A percentile compares a stretch with the other conserved stretches of the same genome.
These are phyloP conservation scores for Agonopterix subpropinquella DNA, from an alignment of 2,888 invertebrate species.

Conservation along the genomic window DNA sequence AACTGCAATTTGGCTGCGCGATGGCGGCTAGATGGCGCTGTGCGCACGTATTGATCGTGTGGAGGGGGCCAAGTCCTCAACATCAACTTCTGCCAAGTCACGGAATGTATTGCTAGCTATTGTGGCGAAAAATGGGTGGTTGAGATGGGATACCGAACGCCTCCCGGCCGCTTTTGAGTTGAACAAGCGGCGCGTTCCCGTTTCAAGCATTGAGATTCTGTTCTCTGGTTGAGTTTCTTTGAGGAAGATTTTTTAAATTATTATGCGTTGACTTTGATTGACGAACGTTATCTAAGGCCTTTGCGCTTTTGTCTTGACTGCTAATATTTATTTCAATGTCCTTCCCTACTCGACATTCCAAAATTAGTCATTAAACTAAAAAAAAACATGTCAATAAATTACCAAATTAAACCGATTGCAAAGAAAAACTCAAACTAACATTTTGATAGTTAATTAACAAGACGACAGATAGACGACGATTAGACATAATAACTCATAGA, in stretches of 20 bases:
- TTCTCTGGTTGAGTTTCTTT: neutral
- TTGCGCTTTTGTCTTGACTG: slow-evolving; percentile 1
- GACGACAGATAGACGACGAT: no score
- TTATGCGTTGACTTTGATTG: slow-evolving; percentile 6
- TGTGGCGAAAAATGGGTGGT: slow-evolving; percentile 72
- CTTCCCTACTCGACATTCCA: no score
- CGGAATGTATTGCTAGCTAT: slow-evolving; percentile 73
- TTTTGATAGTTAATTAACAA: no score
- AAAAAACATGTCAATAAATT: no score
- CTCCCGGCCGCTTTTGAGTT: slow-evolving; percentile 37
- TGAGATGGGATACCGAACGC: slow-evolving; percentile 46
- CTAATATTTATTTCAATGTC: no score
- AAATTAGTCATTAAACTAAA: no score
- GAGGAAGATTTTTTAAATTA: slow-evolving; percentile 2
- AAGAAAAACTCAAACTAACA: no score
- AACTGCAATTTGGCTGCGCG: slow-evolving; percentile 75
- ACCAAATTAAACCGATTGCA: no score
- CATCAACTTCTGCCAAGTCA: slow-evolving; percentile 72
- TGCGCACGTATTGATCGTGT: slow-evolving; percentile 72
- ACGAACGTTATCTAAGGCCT: slow-evolving; percentile 1
- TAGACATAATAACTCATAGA: no score
- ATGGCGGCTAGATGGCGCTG: slow-evolving; percentile 65
- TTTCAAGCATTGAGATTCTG: slow-evolving; percentile 1
- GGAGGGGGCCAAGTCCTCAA: slow-evolving; percentile 59
- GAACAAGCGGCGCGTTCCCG: slow-evolving; percentile 8